Evolutionary conservation across 1,140 invertebrate species (phyloP).

Genomic region (Atta texana): DNA sequence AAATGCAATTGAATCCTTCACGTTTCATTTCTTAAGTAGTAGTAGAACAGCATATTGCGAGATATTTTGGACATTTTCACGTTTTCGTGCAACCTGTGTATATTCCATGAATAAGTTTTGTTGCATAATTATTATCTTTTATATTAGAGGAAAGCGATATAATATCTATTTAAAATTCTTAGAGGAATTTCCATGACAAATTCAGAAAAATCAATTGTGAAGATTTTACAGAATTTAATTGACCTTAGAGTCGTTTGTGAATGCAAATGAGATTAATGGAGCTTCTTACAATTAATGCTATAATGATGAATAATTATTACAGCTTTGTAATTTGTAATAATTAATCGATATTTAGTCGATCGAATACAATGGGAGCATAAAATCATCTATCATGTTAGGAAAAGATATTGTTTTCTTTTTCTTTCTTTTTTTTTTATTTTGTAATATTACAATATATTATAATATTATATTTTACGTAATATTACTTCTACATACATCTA

Average conservation of each 20-base stretch:
- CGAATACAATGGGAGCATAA: not conserved
- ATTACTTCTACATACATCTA: not conserved
- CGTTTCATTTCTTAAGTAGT: too few species aligned
- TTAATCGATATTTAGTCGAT: not conserved
- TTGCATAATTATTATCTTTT: too few species aligned
- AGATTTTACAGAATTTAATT: not conserved
- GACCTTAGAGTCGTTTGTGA: not conserved
- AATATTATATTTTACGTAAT: not conserved
- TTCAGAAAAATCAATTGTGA: not conserved
- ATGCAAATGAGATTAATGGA: not conserved
- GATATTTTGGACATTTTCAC: too few species aligned
- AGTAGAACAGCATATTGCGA: too few species aligned
- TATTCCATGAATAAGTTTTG: too few species aligned
- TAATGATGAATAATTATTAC: not conserved
- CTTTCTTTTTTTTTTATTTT: not conserved
- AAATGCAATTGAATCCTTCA: too few species aligned
- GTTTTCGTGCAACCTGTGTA: too few species aligned
- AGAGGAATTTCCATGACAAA: not conserved
- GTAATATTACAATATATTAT: not conserved
- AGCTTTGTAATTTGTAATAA: not conserved
- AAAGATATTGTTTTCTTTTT: not conserved
- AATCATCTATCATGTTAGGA: conserved; percentile 7
- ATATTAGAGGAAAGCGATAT: not conserved
- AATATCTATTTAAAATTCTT: not conserved
- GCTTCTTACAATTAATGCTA: not conserved